Conservation (phyloP, 2,113 vertebrate species). For the Australoheros scitulus region DNA sequence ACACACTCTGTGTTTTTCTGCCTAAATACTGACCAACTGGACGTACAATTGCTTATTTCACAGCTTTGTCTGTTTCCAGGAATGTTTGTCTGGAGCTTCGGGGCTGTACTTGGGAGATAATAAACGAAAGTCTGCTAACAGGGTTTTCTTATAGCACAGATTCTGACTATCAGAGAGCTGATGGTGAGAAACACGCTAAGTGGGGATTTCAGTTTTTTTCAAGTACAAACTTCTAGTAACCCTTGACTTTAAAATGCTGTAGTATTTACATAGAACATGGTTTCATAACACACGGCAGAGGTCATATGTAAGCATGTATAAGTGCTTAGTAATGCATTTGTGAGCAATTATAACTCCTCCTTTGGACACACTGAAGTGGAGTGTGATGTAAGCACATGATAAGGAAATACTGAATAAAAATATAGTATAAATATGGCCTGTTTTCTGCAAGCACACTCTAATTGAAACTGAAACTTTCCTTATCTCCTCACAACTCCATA, state of each 20-base stretch:
- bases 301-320: background rate
- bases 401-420: background rate
- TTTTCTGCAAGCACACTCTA: background rate
- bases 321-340: slow-evolving; percentile 1
- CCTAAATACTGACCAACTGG: background rate
- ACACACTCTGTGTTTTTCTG: background rate
- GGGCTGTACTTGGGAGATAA: background rate
- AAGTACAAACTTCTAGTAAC: background rate
- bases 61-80: background rate
- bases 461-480: background rate
- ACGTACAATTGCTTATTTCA: background rate
- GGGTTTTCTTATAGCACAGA: background rate
- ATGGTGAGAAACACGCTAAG: background rate
- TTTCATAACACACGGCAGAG: background rate
- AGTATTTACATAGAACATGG: background rate
- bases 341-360: background rate
- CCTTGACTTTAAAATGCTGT: background rate
- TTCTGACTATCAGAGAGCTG: background rate
- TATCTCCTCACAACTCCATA: background rate
- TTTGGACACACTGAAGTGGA: background rate
- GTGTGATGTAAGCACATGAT: background rate
- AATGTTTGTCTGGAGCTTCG: background rate
- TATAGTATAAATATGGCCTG: background rate
- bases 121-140: background rate
- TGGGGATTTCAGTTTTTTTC: background rate